phyloP scores from a whole-genome alignment of 2,888 invertebrate genomes.

The Camptogramma bilineatum region DNA sequence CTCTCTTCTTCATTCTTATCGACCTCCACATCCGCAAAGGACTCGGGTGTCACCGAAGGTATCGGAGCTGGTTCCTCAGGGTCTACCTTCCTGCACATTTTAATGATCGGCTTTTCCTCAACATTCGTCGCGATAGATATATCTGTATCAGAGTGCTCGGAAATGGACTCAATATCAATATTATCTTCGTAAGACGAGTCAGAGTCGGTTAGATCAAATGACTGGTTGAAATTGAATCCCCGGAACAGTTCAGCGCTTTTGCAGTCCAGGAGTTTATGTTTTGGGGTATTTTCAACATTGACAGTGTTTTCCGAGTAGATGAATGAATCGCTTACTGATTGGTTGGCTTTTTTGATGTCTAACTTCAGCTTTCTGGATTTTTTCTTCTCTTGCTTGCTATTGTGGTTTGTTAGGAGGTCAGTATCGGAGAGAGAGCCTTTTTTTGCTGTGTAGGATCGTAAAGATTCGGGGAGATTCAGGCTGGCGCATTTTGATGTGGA shows the following conservation, averaged over 20 bases:
- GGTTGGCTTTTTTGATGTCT: slow-evolving; percentile 70
- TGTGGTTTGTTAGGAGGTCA: slow-evolving; percentile 57
- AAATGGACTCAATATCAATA: slow-evolving; percentile 66
- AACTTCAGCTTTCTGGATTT: slow-evolving; percentile 67
- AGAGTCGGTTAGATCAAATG: slow-evolving; percentile 69
- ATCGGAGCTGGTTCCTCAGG: slow-evolving; percentile 48
- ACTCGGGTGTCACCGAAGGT: slow-evolving; percentile 67
- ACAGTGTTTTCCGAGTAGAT: slow-evolving; percentile 47
- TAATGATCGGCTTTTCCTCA: slow-evolving; percentile 54
- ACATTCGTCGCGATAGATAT: slow-evolving; percentile 53
- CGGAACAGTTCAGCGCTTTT: slow-evolving; percentile 67
- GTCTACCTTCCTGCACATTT: slow-evolving; percentile 74
- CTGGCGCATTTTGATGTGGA: slow-evolving; percentile 67
- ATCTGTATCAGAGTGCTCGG: slow-evolving; percentile 70
- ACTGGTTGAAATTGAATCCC: slow-evolving; percentile 69
- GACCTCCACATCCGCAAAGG: slow-evolving; percentile 72
- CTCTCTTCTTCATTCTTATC: slow-evolving; percentile 73
- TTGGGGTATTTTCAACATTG: slow-evolving; percentile 74
- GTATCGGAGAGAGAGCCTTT: slow-evolving; percentile 75
- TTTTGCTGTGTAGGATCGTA: slow-evolving; percentile 61
- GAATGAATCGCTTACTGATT: slow-evolving; percentile 59
- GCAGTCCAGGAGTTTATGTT: slow-evolving; percentile 67
- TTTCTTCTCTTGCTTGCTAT: slow-evolving; percentile 52
- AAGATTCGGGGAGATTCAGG: slow-evolving; percentile 58
- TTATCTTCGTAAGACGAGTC: slow-evolving; percentile 59